phyloP scores from a whole-genome alignment of 2,888 invertebrate genomes.

The Steinernema carpocapsae region DNA sequence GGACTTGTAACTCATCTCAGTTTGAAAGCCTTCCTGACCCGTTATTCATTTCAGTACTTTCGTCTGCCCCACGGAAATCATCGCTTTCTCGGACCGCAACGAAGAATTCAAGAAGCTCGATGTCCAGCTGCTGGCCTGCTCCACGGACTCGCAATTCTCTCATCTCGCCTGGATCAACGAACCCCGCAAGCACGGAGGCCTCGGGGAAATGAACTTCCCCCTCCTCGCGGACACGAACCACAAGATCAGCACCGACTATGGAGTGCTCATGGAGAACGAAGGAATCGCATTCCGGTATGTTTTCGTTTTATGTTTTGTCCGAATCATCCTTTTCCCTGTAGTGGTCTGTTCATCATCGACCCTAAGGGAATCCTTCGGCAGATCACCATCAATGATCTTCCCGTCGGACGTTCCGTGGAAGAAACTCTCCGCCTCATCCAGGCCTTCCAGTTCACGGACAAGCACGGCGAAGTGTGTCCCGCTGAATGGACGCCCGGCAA shows the following conservation, averaged over 20 bases:
- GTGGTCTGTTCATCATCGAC: conserved; percentile 88
- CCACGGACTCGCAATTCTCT: conserved; percentile 90
- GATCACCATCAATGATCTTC: conserved; percentile 93
- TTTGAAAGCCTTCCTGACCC: neutral
- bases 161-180: conserved; percentile 84
- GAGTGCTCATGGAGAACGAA: conserved; percentile 86
- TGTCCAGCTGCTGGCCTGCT: conserved; percentile 47
- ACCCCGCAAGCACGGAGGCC: conserved; percentile 84
- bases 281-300: conserved; percentile 22
- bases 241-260: conserved; percentile 84
- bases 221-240: conserved; percentile 88
- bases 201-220: conserved; percentile 91
- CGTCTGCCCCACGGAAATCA: conserved; percentile 83
- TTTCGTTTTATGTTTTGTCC: neutral
- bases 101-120: conserved; percentile 74
- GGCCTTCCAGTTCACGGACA: conserved; percentile 93
- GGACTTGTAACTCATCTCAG: conserved; percentile 51
- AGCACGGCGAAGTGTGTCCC: conserved; percentile 69
- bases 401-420: conserved; percentile 77
- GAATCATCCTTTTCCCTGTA: neutral
- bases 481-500: conserved; percentile 66
- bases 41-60: conserved; percentile 72
- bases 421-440: conserved; percentile 85
- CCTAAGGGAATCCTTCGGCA: conserved; percentile 83
- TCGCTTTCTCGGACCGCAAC: conserved; percentile 89